A percentile compares a stretch with the other conserved stretches of the same genome.
These are phyloP conservation scores for Drosophila trichaetosa DNA, from an alignment of 2,888 invertebrate species.

Conservation along the genomic window DNA sequence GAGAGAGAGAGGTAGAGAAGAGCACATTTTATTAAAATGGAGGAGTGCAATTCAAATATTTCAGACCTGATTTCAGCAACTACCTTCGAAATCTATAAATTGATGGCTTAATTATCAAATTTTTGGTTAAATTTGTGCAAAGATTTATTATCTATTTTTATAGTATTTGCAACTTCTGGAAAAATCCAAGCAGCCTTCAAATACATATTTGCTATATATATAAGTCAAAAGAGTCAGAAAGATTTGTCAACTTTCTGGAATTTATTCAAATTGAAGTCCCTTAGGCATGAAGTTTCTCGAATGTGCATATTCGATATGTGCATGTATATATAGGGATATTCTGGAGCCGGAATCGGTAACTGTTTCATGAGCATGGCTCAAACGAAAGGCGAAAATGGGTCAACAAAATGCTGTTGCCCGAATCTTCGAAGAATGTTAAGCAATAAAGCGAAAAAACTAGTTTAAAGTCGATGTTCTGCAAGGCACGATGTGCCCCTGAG, in stretches of 20 bases:
- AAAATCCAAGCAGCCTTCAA: neutral
- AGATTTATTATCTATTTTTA: neutral
- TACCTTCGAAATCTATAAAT: neutral
- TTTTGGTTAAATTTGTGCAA: neutral
- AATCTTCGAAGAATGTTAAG: neutral
- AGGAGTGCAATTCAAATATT: conserved; percentile 4
- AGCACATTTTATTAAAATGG: conserved; percentile 32
- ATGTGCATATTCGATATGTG: neutral
- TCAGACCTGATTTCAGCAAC: neutral
- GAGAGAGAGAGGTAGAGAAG: neutral
- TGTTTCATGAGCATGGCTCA: neutral
- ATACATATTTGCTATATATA: neutral
- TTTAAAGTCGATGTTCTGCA: neutral
- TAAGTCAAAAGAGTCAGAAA: neutral
- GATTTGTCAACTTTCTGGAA: neutral
- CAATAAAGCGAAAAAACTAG: neutral
- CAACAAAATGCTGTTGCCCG: neutral
- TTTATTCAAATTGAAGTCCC: neutral
- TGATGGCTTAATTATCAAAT: neutral
- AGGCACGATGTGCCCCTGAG: neutral
- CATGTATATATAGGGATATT: neutral
- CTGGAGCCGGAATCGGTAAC: neutral
- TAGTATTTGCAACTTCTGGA: neutral
- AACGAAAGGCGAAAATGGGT: neutral
- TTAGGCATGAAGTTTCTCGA: too few species aligned